These are phyloP conservation scores for Gonioctena quinquepunctata DNA, from an alignment of 1,140 invertebrate species.

Conservation along the genomic window DNA sequence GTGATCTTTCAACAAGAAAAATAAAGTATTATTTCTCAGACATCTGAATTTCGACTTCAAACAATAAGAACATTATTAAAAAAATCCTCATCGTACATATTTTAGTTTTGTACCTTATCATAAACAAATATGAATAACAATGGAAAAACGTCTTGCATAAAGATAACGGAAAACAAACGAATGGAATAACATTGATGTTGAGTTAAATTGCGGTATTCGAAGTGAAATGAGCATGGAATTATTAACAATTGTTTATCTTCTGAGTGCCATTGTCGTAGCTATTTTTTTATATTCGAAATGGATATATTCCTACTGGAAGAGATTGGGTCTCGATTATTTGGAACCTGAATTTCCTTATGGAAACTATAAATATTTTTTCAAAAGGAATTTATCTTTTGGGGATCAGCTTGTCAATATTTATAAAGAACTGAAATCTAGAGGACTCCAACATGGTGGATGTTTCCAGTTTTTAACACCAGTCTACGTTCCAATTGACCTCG, in stretches of 20 bases:
- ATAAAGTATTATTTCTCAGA: too few relatives aligned
- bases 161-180: too few relatives aligned
- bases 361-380: constrained; percentile 31
- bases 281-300: constrained; percentile 36
- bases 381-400: neutral
- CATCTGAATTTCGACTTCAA: too few relatives aligned
- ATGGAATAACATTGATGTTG: too few relatives aligned
- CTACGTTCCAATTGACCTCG: constrained; percentile 53
- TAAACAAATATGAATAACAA: too few relatives aligned
- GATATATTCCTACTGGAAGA: constrained; percentile 52
- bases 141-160: too few relatives aligned
- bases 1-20: too few relatives aligned
- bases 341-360: constrained; percentile 48
- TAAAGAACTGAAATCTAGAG: constrained; percentile 38
- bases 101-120: too few relatives aligned
- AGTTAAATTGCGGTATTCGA: too few relatives aligned
- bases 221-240: constrained; percentile 58
- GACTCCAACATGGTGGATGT: constrained; percentile 21
- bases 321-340: constrained; percentile 51
- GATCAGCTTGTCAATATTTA: constrained; percentile 32
- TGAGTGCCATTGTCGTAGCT: neutral
- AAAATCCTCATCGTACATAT: too few relatives aligned
- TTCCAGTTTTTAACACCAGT: constrained; percentile 24
- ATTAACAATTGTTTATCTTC: constrained; percentile 32
- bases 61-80: too few relatives aligned